Percentiles rank a stretch among this genome's conserved stretches.
phyloP scores from a whole-genome alignment of 2,113 vertebrate species.

The Bothrops jararaca region DNA sequence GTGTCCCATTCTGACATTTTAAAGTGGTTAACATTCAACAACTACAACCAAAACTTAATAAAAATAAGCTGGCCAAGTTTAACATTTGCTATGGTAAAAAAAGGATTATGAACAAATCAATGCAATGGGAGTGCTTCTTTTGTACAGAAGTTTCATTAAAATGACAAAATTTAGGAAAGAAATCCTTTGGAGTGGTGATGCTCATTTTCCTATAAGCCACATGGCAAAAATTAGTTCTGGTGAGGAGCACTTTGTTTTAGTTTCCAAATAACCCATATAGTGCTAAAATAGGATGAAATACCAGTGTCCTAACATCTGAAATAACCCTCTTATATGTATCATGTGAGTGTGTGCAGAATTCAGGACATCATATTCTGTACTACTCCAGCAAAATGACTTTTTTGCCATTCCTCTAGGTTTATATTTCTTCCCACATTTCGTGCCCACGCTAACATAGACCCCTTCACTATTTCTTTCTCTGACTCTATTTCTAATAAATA shows the following conservation, averaged over 20 bases:
- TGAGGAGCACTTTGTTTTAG: slow-evolving; percentile 39
- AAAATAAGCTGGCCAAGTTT: slow-evolving; percentile 21
- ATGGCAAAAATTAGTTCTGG: neutral
- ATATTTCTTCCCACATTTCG: too few species aligned
- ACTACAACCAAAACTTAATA: slow-evolving; percentile 6
- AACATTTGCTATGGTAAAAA: slow-evolving; percentile 26
- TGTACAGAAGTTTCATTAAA: slow-evolving; percentile 44
- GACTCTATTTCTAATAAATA: too few species aligned
- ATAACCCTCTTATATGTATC: neutral
- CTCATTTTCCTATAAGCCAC: slow-evolving; percentile 31
- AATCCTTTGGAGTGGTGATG: slow-evolving; percentile 29
- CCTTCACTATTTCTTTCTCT: too few species aligned
- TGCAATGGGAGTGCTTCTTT: slow-evolving; percentile 41
- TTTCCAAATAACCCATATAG: slow-evolving; percentile 27
- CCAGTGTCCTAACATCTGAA: slow-evolving; percentile 36
- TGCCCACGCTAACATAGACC: too few species aligned
- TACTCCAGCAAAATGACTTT: slow-evolving; percentile 28
- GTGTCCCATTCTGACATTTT: neutral
- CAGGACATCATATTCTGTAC: slow-evolving; percentile 32
- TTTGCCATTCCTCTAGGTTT: too few species aligned
- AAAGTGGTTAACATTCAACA: slow-evolving; percentile 15
- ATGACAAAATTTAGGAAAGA: slow-evolving; percentile 19
- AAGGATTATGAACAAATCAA: slow-evolving; percentile 29
- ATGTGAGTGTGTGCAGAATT: neutral
- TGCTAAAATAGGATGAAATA: slow-evolving; percentile 27